Evolutionary conservation across 2,888 invertebrate species (phyloP).

Genomic region (Sminthurinus aureus): DNA sequence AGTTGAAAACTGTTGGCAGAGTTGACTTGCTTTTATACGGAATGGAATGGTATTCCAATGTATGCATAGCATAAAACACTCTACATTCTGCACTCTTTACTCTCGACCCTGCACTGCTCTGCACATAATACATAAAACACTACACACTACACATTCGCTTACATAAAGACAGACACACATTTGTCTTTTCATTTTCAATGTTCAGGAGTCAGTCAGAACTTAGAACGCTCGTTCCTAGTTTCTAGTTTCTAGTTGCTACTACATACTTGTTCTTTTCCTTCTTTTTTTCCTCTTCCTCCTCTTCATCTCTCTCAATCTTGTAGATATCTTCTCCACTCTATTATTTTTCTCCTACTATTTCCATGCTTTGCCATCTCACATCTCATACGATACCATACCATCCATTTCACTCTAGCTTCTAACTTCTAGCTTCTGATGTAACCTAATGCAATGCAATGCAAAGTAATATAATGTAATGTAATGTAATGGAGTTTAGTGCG

Average conservation of each 20-base stretch:
- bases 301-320: neutral
- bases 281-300: neutral
- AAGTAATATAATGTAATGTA: neutral
- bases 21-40: neutral
- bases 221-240: neutral
- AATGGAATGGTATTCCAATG: neutral
- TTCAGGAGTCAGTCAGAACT: neutral
- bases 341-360: neutral
- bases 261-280: neutral
- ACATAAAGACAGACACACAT: neutral
- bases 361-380: too few species aligned
- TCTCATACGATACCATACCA: too few species aligned
- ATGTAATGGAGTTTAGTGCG: constrained; percentile 7
- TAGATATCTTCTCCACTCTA: neutral
- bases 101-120: too few species aligned
- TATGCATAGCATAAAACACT: neutral
- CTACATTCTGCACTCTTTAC: neutral
- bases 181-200: constrained; percentile 4
- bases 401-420: too few species aligned
- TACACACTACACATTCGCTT: neutral
- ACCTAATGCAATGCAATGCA: too few species aligned
- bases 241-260: neutral
- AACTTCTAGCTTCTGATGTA: too few species aligned
- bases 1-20: constrained; percentile 21
- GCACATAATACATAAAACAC: too few species aligned